Conservation (phyloP, 2,888 invertebrate species). For the Halocaridina rubra region DNA sequence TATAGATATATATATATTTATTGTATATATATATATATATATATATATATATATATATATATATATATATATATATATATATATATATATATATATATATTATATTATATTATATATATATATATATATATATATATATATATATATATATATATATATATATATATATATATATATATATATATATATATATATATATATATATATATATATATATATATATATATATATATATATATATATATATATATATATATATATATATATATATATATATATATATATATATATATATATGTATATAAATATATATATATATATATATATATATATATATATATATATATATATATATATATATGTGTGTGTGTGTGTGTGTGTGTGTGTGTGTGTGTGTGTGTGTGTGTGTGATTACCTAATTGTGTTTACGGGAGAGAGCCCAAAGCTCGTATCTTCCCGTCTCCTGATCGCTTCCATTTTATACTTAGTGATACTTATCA, state of each 20-base stretch:
- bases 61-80: too few species aligned
- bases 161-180: background rate
- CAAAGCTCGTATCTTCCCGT: too few species aligned
- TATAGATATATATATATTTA: background rate
- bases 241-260: background rate
- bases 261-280: background rate
- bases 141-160: background rate
- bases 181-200: background rate
- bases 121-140: background rate
- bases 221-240: background rate
- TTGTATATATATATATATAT: background rate
- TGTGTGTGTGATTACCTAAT: too few species aligned
- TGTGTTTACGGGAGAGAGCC: too few species aligned
- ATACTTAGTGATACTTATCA: too few species aligned
- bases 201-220: background rate
- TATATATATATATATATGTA: background rate
- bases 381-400: too few species aligned
- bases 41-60: background rate
- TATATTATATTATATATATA: background rate
- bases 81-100: background rate
- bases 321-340: background rate
- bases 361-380: background rate
- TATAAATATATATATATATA: background rate
- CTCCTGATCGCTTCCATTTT: too few species aligned
- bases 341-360: background rate